Evolutionary conservation across 2,797 vertebrate species (phyloP).

Genomic region (Eulemur albifrons): DNA sequence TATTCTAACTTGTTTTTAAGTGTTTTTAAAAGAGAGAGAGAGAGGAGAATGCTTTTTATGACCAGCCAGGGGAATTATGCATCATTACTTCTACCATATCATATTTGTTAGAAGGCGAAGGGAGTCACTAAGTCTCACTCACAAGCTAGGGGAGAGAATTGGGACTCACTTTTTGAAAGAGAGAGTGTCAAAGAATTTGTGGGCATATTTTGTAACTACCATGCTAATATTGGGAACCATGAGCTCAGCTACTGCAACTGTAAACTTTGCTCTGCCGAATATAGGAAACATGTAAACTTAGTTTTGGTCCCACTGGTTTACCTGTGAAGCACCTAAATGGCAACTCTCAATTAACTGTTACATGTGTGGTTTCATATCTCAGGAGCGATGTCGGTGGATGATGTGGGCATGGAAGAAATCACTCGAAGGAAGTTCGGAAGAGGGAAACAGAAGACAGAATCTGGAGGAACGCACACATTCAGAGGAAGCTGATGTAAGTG

Average conservation of each 20-base stretch:
- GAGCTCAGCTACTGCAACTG: neutral
- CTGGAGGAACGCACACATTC: neutral
- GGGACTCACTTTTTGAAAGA: neutral
- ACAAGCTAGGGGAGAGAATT: neutral
- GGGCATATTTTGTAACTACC: neutral
- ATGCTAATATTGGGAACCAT: neutral
- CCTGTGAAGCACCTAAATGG: neutral
- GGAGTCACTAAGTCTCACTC: neutral
- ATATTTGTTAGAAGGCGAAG: neutral
- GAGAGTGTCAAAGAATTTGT: neutral
- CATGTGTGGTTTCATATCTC: neutral
- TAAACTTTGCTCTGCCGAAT: neutral
- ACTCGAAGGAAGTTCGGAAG: neutral
- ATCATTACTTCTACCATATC: neutral
- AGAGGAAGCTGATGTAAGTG: neutral
- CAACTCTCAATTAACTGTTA: neutral
- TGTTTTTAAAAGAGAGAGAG: neutral
- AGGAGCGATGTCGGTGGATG: neutral
- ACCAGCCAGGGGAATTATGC: neutral
- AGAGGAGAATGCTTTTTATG: neutral
- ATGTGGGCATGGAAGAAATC: neutral
- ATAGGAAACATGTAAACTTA: neutral
- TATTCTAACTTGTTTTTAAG: neutral
- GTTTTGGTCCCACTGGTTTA: neutral
- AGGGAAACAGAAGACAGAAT: neutral